A percentile compares a stretch with the other conserved stretches of the same genome.
Evolutionary conservation across 2,113 vertebrate genomes (phyloP).

Genomic region (Myocastor coypus): DNA sequence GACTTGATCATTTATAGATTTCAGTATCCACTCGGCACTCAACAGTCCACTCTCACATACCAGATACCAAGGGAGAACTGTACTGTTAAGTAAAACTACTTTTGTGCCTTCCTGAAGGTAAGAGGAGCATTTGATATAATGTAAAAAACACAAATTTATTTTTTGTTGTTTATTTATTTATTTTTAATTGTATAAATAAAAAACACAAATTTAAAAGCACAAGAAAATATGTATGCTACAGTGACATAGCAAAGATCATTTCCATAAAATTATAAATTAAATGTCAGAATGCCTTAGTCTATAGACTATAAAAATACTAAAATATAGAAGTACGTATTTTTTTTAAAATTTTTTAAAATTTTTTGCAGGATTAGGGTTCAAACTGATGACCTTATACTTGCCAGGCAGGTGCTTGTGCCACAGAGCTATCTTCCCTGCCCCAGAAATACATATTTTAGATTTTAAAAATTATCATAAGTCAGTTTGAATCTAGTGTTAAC

Average conservation of each 20-base stretch:
- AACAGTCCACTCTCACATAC: not conserved
- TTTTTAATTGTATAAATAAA: too few species aligned
- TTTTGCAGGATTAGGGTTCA: too few species aligned
- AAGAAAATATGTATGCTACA: not conserved
- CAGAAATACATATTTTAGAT: not conserved
- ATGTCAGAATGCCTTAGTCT: slow-evolving; percentile 30
- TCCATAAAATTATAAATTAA: slow-evolving; percentile 47
- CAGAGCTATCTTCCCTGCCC: too few species aligned
- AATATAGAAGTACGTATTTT: not conserved
- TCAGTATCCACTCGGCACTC: not conserved
- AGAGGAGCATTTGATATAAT: not conserved
- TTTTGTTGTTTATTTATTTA: too few species aligned
- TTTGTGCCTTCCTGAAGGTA: not conserved
- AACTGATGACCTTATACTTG: too few species aligned
- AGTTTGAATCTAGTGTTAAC: slow-evolving; percentile 38
- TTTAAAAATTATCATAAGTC: slow-evolving; percentile 25
- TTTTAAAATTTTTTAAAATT: too few species aligned
- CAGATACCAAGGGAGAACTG: not conserved
- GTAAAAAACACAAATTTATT: not conserved
- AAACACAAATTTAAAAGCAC: not conserved
- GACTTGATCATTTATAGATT: not conserved
- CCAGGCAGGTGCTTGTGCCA: too few species aligned
- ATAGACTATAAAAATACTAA: slow-evolving; percentile 31
- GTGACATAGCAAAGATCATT: slow-evolving; percentile 52
- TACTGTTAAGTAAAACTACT: slow-evolving; percentile 13